Percentiles rank a stretch among this genome's conserved stretches.
These are phyloP conservation scores for Entomyzon cyanotis DNA, from an alignment of 2,113 vertebrate species.

Conservation along the genomic window DNA sequence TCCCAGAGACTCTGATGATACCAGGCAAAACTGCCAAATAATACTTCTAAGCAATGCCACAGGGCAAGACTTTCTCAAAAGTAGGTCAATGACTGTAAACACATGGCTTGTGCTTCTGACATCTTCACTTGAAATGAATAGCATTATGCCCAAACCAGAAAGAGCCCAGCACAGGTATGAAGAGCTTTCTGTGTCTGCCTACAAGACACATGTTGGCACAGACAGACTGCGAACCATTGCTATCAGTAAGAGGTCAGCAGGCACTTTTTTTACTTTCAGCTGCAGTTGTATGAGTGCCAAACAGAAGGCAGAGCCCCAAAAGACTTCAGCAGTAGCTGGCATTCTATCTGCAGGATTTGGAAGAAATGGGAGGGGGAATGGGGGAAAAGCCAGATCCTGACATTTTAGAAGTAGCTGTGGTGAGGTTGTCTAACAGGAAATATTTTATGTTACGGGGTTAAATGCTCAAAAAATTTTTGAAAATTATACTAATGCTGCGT, in stretches of 20 bases:
- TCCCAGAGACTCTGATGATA: background rate
- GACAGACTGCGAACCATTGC: background rate
- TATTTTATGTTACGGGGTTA: background rate
- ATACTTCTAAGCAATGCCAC: background rate
- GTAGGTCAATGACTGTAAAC: background rate
- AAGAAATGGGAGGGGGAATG: background rate
- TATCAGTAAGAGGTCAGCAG: background rate
- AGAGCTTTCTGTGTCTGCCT: background rate
- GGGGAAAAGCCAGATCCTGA: background rate
- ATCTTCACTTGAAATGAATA: background rate
- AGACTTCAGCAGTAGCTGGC: background rate
- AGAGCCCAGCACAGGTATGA: background rate
- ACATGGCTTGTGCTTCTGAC: background rate
- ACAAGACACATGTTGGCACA: accelerated
- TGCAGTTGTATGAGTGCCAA: background rate
- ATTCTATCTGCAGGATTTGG: background rate
- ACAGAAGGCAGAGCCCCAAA: background rate
- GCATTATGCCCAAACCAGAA: background rate
- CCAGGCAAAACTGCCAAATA: background rate
- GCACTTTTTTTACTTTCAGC: background rate
- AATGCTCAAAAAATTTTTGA: background rate
- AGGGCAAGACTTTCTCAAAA: background rate
- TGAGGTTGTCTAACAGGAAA: background rate
- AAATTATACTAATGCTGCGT: background rate
- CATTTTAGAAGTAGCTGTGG: background rate